These are phyloP conservation scores for Zosterops japonicus DNA, from an alignment of 2,113 vertebrate species.

Conservation along the genomic window DNA sequence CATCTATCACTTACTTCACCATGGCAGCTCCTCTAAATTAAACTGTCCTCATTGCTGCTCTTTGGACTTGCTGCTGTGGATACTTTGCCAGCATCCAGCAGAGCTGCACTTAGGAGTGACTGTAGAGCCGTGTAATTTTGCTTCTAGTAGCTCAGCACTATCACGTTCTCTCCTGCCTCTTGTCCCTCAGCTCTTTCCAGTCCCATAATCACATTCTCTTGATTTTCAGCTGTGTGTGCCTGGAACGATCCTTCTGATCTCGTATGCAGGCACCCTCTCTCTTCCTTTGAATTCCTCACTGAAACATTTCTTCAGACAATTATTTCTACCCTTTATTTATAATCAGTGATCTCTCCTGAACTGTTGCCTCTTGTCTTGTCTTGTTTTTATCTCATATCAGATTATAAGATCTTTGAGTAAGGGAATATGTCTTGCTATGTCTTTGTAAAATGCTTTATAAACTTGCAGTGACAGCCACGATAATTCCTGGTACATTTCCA, in stretches of 20 bases:
- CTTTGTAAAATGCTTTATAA: constrained; percentile 62
- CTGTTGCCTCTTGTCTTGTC: constrained; percentile 65
- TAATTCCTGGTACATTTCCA: constrained; percentile 51
- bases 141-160: not conserved
- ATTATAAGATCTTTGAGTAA: constrained; percentile 58
- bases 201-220: constrained; percentile 37
- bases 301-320: constrained; percentile 64
- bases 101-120: not conserved
- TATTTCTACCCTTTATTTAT: constrained; percentile 59
- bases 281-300: constrained; percentile 47
- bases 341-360: constrained; percentile 65
- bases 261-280: not conserved
- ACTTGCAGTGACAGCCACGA: constrained; percentile 29
- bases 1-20: not conserved
- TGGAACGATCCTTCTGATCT: constrained; percentile 45
- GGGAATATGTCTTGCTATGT: constrained; percentile 32
- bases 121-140: not conserved
- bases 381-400: constrained; percentile 51
- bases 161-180: constrained; percentile 4
- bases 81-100: not conserved
- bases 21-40: not conserved
- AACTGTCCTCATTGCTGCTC: not conserved
- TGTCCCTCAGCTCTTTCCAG: constrained; percentile 41
- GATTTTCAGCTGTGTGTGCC: constrained; percentile 14
- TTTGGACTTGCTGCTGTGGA: not conserved